A percentile compares a stretch with the other conserved stretches of the same genome.
phyloP scores from a whole-genome alignment of 2,888 invertebrate species.

The Diaphora mendica region DNA sequence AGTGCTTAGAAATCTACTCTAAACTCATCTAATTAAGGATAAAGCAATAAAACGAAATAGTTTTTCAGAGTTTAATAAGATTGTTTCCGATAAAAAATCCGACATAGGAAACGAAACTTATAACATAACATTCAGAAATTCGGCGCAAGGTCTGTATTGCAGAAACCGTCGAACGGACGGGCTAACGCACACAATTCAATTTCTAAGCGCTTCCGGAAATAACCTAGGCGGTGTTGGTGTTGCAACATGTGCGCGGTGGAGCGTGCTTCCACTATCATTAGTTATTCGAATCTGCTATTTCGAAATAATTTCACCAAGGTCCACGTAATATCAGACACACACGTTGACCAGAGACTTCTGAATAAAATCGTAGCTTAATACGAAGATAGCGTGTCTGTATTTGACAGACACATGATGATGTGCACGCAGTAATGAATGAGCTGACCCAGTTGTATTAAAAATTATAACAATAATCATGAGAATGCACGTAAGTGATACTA shows the following conservation, averaged over 20 bases:
- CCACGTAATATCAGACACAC: constrained; percentile 35
- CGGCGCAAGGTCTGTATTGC: constrained; percentile 54
- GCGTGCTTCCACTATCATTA: constrained; percentile 76
- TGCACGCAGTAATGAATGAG: constrained; percentile 45
- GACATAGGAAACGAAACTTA: constrained; percentile 44
- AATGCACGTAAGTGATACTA: constrained; percentile 24
- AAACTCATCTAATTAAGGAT: constrained; percentile 28
- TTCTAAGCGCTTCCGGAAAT: constrained; percentile 74
- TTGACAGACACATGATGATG: constrained; percentile 48
- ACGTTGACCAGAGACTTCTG: constrained; percentile 10
- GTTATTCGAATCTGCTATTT: constrained; percentile 59
- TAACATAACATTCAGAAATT: constrained; percentile 35
- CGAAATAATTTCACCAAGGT: constrained; percentile 65
- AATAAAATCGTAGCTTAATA: constrained; percentile 41
- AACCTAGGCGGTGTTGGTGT: constrained; percentile 54
- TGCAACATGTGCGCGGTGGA: constrained; percentile 67
- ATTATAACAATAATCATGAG: constrained; percentile 45
- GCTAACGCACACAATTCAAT: constrained; percentile 55
- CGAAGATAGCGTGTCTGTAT: constrained; percentile 46
- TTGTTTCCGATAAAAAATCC: constrained; percentile 23
- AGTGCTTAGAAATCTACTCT: constrained; percentile 20
- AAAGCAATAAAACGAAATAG: constrained; percentile 21
- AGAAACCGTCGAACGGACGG: constrained; percentile 46
- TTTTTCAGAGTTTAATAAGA: constrained; percentile 31
- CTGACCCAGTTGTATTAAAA: constrained; percentile 40